Percentiles rank a stretch among this genome's conserved stretches.
These are phyloP conservation scores for Pardosa pseudoannulata DNA, from an alignment of 2,888 invertebrate genomes.

Conservation along the genomic window DNA sequence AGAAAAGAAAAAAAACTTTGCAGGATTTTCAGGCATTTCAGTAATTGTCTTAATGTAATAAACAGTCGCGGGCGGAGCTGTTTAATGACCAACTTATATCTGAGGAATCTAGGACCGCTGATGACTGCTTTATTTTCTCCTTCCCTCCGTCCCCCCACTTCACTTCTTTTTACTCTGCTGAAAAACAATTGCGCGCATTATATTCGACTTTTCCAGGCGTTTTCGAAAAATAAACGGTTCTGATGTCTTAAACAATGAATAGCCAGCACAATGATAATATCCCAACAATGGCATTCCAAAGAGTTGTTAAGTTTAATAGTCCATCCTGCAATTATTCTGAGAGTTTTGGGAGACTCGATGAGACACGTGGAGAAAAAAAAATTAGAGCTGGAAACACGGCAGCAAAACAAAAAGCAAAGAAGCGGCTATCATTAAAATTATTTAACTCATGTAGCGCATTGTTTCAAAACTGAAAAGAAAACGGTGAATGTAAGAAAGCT, in stretches of 20 bases:
- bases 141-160: background rate
- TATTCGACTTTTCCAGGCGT: conserved; percentile 68
- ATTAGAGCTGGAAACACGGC: conserved; percentile 42
- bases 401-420: conserved; percentile 44
- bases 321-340: conserved; percentile 68
- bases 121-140: conserved; percentile 66
- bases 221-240: conserved; percentile 70
- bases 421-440: conserved; percentile 71
- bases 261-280: conserved; percentile 59
- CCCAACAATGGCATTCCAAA: conserved; percentile 69
- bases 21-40: conserved; percentile 66
- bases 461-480: conserved; percentile 71
- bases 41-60: conserved; percentile 72
- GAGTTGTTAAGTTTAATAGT: conserved; percentile 72
- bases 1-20: conserved; percentile 19
- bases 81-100: conserved; percentile 71
- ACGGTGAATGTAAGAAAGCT: conserved; percentile 60
- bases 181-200: conserved; percentile 71
- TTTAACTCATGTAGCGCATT: conserved; percentile 71
- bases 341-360: conserved; percentile 31
- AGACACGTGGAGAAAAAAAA: conserved; percentile 7
- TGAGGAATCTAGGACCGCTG: conserved; percentile 66
- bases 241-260: conserved; percentile 71
- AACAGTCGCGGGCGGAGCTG: conserved; percentile 63
- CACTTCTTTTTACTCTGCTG: conserved; percentile 61